phyloP scores from a whole-genome alignment of 2,113 vertebrate genomes.

The Corythaixoides concolor region DNA sequence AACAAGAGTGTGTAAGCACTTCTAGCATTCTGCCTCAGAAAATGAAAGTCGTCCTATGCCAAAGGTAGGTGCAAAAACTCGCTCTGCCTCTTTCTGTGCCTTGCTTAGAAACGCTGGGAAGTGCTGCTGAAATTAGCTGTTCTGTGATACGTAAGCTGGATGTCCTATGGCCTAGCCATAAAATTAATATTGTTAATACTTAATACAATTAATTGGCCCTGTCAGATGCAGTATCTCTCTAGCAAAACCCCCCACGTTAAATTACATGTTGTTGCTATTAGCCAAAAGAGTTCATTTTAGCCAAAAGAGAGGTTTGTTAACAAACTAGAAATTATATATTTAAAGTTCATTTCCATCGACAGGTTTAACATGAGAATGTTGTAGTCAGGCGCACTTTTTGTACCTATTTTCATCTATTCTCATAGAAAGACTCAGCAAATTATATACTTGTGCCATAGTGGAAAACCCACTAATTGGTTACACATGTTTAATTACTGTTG shows the following conservation, averaged over 20 bases:
- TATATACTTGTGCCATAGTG: slow-evolving; percentile 88
- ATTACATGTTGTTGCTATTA: slow-evolving; percentile 69
- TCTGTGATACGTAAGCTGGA: not conserved
- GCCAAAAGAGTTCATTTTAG: slow-evolving; percentile 60
- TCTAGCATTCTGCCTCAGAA: not conserved
- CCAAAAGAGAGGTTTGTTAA: slow-evolving; percentile 66
- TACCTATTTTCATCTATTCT: slow-evolving; percentile 81
- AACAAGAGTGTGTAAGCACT: not conserved
- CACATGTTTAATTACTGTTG: slow-evolving; percentile 98
- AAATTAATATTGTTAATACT: slow-evolving; percentile 53
- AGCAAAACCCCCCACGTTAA: slow-evolving; percentile 19
- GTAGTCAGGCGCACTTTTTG: slow-evolving; percentile 72
- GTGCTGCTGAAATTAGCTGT: not conserved
- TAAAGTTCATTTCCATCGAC: slow-evolving; percentile 77
- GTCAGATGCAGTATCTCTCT: slow-evolving; percentile 68
- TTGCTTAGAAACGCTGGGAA: not conserved
- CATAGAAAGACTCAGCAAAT: slow-evolving; percentile 88
- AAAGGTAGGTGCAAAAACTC: not conserved
- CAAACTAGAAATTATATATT: slow-evolving; percentile 78
- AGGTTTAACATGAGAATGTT: slow-evolving; percentile 75
- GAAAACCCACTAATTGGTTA: slow-evolving; percentile 93
- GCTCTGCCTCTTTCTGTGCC: not conserved
- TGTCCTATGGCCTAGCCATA: not conserved
- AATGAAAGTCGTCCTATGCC: not conserved
- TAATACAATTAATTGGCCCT: slow-evolving; percentile 54